A percentile compares a stretch with the other conserved stretches of the same genome.
phyloP scores from a whole-genome alignment of 2,888 invertebrate species.

The Anaspis maculata region DNA sequence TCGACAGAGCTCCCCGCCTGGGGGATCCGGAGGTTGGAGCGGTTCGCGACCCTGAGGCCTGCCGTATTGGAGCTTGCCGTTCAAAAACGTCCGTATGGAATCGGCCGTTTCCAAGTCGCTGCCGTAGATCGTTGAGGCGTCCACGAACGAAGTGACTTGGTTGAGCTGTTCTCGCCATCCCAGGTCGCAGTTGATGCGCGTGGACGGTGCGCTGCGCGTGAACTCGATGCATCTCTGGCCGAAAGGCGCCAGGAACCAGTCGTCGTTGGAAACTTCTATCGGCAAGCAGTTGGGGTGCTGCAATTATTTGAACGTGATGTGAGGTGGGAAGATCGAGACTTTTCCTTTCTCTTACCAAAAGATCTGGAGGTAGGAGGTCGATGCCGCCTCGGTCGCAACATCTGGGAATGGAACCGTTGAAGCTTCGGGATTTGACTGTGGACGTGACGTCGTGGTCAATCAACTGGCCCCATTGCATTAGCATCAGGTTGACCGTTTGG shows the following conservation, averaged over 20 bases:
- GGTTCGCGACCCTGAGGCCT: constrained; percentile 48
- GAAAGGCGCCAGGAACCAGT: constrained; percentile 63
- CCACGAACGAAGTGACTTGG: constrained; percentile 74
- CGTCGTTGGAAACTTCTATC: constrained; percentile 63
- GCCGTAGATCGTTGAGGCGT: constrained; percentile 76
- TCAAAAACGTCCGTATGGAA: constrained; percentile 64
- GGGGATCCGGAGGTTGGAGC: constrained; percentile 46
- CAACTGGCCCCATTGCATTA: constrained; percentile 90
- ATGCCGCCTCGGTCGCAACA: constrained; percentile 60
- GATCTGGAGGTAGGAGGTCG: constrained; percentile 52
- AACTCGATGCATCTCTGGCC: constrained; percentile 76
- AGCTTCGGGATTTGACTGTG: constrained; percentile 66
- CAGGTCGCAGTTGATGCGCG: constrained; percentile 68
- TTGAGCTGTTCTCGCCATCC: constrained; percentile 81
- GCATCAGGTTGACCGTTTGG: constrained; percentile 63
- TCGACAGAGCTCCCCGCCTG: constrained; percentile 58
- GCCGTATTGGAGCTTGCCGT: constrained; percentile 49
- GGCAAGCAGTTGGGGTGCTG: constrained; percentile 83
- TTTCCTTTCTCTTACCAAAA: constrained; percentile 58
- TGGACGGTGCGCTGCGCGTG: constrained; percentile 72
- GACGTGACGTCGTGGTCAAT: constrained; percentile 82
- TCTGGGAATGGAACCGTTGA: constrained; percentile 70
- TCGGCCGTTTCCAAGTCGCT: constrained; percentile 66
- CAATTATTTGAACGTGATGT: constrained; percentile 21
- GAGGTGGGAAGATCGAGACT: no score